A percentile compares a stretch with the other conserved stretches of the same genome.
Conservation (phyloP, 92 coral and sea anemone genomes). For the Scolanthus callimorphus region DNA sequence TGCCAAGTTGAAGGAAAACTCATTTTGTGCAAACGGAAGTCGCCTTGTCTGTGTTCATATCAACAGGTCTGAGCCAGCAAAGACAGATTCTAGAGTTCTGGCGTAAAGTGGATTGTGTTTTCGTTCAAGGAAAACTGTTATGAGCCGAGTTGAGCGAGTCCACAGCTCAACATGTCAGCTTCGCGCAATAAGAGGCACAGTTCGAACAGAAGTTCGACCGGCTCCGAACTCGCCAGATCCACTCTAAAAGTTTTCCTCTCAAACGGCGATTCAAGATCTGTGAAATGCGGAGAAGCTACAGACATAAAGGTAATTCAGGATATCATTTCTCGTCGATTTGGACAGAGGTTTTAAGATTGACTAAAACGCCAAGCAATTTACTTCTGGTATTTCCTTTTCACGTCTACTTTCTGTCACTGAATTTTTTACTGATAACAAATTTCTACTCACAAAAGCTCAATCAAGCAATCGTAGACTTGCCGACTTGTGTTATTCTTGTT, state of each 20-base stretch:
- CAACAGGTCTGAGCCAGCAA: constrained; percentile 4
- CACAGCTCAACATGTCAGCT: not conserved
- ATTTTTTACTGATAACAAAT: no score
- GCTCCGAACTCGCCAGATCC: constrained; percentile 85
- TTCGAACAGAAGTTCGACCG: constrained; percentile 81
- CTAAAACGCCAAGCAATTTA: not conserved
- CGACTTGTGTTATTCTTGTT: no score
- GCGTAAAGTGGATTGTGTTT: not conserved
- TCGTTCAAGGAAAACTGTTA: not conserved
- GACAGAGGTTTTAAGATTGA: no score
- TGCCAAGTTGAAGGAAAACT: not conserved
- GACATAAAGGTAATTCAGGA: constrained; percentile 97
- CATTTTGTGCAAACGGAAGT: constrained; percentile 4
- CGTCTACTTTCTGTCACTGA: no score
- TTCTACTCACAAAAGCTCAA: no score
- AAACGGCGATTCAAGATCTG: constrained; percentile 93
- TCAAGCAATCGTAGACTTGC: no score
- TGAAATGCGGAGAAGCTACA: constrained; percentile 95
- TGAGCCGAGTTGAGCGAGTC: not conserved
- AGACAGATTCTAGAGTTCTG: not conserved
- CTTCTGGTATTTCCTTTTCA: not conserved
- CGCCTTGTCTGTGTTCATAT: not conserved
- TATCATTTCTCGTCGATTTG: no score
- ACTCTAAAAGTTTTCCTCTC: constrained; percentile 91
- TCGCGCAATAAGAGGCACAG: constrained; percentile 84